Evolutionary conservation across 2,888 invertebrate genomes (phyloP), one percentile per base, ranked within the genome.

Genomic region (Nudaria mundana): DNA sequence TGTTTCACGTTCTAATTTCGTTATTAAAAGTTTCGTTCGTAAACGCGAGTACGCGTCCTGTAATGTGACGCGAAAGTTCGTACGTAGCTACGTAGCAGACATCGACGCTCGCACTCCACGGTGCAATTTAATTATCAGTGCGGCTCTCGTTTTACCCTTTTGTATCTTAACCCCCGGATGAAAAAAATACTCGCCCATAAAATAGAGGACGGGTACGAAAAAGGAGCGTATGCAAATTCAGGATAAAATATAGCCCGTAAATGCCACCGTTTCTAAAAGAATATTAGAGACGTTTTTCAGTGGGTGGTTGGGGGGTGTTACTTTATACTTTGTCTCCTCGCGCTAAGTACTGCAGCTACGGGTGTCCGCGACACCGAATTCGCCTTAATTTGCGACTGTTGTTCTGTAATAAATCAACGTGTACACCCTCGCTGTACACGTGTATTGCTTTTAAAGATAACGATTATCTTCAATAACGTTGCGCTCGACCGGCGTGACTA

Each of bases 191-290:
- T 85, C 87, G 84, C 88, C 87, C 87, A 87, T 87, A 87, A 86
- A 86, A 83, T 84, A 87, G 86, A 86, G 83, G 85, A 87, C 86
- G 86, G 87, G 86, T 85, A 84, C 79, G 81, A 81, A 86, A 89
- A 87, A 89, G 84, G 85, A 88, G 89, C 88, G 89, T 89, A 89
- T 89, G 89, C 89, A 89, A 89, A 89, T 89, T 89, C 89, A 78
- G 89, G 89, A 89, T 89, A 89, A 89, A 89, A 89, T 89, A 89
- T 89, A 89, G 89, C 89, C 89, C 89, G 89, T 89, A 89, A 89
- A 89, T 89, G 89, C 89, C 89, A 88, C 88, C 88, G 89, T 89
- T 89, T 89, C 89, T 88, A 89, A 89, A 89, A 89, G 89, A 89
- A 89, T 89, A 89, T 89, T 89, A 89, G 89, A 89, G 88, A 86